Conservation (phyloP, 2,113 vertebrate species). For the Syngnathus typhle region DNA sequence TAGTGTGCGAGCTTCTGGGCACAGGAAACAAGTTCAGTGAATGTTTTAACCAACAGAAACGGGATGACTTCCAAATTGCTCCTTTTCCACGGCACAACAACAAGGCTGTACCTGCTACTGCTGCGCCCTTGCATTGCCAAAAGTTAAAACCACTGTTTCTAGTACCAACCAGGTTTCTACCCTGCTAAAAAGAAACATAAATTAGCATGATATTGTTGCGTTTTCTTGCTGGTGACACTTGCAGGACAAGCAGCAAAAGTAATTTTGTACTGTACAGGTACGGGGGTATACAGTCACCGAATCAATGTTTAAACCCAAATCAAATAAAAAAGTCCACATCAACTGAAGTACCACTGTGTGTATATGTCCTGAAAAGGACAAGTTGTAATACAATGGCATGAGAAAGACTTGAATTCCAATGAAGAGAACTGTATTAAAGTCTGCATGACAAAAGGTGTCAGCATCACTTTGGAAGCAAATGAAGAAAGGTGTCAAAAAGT, state of each 20-base stretch:
- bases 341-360: too few relatives aligned
- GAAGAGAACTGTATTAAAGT: neutral
- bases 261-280: too few relatives aligned
- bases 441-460: neutral
- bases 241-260: too few relatives aligned
- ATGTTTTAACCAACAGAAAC: neutral
- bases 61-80: neutral
- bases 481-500: slow-evolving; percentile 32
- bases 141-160: neutral
- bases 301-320: too few relatives aligned
- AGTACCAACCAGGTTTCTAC: neutral
- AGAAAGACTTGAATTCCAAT: too few relatives aligned
- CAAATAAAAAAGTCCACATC: too few relatives aligned
- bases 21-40: neutral
- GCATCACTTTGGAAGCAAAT: neutral
- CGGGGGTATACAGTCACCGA: too few relatives aligned
- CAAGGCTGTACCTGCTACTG: neutral
- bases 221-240: too few relatives aligned
- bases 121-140: neutral
- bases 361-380: too few relatives aligned
- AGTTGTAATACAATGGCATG: too few relatives aligned
- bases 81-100: neutral
- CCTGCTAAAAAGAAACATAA: too few relatives aligned
- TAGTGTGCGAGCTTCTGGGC: neutral
- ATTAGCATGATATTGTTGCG: too few relatives aligned